These are phyloP conservation scores for Drosophila hamatofila DNA, from an alignment of 2,888 invertebrate species.

Conservation along the genomic window DNA sequence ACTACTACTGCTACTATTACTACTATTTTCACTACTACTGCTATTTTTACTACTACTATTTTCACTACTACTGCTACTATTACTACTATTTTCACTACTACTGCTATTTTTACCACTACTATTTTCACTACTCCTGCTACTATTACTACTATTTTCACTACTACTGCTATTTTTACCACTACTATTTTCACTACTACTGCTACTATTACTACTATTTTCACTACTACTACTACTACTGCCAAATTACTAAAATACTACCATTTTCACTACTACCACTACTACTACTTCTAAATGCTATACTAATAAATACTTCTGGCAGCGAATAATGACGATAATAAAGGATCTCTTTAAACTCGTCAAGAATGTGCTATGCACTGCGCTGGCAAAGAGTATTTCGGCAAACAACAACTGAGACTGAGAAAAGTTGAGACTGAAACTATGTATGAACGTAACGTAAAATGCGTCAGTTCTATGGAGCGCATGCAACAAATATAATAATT, in stretches of 20 bases:
- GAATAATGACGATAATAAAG: neutral
- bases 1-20: neutral
- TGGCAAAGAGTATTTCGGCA: constrained; percentile 15
- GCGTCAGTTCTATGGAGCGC: constrained; percentile 41
- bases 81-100: neutral
- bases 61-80: neutral
- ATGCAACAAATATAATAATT: constrained; percentile 53
- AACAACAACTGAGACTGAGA: constrained; percentile 12
- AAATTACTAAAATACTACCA: neutral
- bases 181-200: neutral
- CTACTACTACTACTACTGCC: neutral
- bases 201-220: neutral
- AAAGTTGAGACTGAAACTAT: constrained; percentile 52
- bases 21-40: neutral
- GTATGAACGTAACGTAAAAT: constrained; percentile 49
- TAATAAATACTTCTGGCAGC: neutral
- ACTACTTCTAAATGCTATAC: neutral
- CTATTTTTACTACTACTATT: neutral
- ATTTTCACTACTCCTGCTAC: neutral
- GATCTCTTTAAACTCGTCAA: neutral
- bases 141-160: neutral
- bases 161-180: neutral
- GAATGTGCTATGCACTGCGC: constrained; percentile 9
- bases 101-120: neutral
- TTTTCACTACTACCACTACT: neutral